These are phyloP conservation scores for Eurois occulta DNA, from an alignment of 2,888 invertebrate genomes.

Conservation along the genomic window DNA sequence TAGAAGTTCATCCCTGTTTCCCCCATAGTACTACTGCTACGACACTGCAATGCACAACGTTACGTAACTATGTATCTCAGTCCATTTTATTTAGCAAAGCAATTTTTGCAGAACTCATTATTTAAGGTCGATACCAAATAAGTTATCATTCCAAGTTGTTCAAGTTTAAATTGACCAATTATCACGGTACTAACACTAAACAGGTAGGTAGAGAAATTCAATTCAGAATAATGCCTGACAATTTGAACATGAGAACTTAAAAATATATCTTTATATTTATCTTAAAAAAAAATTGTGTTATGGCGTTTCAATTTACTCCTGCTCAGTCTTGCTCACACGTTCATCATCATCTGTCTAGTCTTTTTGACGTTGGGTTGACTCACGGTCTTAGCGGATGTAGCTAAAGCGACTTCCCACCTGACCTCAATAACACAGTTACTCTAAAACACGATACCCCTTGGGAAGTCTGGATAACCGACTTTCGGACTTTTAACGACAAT, in stretches of 20 bases:
- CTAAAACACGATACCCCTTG: not conserved
- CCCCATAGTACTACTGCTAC: not conserved
- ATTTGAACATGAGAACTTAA: too few species aligned
- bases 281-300: too few species aligned
- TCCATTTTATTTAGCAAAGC: conserved; percentile 6
- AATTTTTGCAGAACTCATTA: conserved; percentile 12
- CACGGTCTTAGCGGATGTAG: not conserved
- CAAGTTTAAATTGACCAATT: conserved; percentile 51
- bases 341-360: not conserved
- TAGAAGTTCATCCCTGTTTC: not conserved
- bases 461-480: not conserved
- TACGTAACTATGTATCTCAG: not conserved
- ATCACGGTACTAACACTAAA: conserved; percentile 8
- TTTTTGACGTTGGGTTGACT: not conserved
- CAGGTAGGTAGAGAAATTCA: conserved; percentile 13
- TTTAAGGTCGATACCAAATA: conserved; percentile 24
- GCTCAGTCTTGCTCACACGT: not conserved
- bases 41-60: not conserved
- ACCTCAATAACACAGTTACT: not conserved
- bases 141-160: conserved; percentile 32
- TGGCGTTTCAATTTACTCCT: not conserved
- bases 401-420: not conserved
- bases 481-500: not conserved
- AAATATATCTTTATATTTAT: too few species aligned
- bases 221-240: not conserved